Evolutionary conservation across 2,888 invertebrate species (phyloP).

Genomic region (Neoscelio sp.): DNA sequence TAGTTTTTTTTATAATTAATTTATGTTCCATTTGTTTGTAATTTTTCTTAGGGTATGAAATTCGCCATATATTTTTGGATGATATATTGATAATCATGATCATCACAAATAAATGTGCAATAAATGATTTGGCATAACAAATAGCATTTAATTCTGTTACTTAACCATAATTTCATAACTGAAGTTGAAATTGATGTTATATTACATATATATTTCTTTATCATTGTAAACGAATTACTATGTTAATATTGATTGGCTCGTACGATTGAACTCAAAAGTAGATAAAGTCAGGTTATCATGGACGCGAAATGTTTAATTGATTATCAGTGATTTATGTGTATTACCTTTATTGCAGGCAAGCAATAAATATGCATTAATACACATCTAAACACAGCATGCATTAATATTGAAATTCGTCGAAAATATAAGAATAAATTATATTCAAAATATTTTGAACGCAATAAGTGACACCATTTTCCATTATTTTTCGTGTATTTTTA

Average conservation of each 20-base stretch:
- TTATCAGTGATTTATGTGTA: conserved; percentile 24
- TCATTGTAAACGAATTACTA: neutral
- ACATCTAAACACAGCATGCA: neutral
- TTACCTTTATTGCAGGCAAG: conserved; percentile 1
- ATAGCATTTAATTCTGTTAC: neutral
- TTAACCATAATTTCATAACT: neutral
- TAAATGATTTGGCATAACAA: neutral
- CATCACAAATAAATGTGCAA: neutral
- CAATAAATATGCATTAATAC: conserved; percentile 7
- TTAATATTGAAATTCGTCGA: too few relatives aligned
- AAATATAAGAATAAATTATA: conserved; percentile 2
- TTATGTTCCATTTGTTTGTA: too few relatives aligned
- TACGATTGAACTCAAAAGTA: conserved; percentile 8
- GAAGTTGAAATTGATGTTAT: neutral
- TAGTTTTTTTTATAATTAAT: too few relatives aligned
- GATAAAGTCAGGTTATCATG: conserved; percentile 14
- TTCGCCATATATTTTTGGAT: too few relatives aligned
- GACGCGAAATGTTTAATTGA: conserved; percentile 31
- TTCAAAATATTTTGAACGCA: neutral
- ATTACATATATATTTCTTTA: neutral
- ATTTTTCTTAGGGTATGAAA: too few relatives aligned
- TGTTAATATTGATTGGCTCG: conserved; percentile 15
- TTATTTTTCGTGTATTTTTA: conserved; percentile 5
- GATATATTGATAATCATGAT: too few relatives aligned
- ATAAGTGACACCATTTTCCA: neutral